Percentiles rank a stretch among this genome's conserved stretches.
phyloP scores from a whole-genome alignment of 2,113 vertebrate species.

The Laticauda laticaudata region DNA sequence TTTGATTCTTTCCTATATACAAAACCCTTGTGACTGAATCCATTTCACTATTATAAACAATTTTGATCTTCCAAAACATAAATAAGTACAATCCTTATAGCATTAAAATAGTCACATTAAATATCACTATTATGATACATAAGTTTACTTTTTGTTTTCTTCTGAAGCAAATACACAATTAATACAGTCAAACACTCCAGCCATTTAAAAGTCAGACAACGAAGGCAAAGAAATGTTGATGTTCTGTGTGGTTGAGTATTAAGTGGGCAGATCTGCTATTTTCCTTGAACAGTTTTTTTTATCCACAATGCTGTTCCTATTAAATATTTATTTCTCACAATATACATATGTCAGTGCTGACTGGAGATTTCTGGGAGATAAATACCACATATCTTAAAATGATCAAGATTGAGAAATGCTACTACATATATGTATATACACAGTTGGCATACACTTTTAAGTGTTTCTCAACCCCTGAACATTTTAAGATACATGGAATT shows the following conservation, averaged over 20 bases:
- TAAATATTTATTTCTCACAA: neutral
- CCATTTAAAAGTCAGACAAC: neutral
- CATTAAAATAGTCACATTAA: conserved; percentile 25
- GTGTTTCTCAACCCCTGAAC: neutral
- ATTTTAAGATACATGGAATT: neutral
- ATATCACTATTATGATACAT: conserved; percentile 28
- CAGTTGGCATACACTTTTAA: neutral
- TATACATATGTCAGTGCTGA: neutral
- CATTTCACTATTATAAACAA: conserved; percentile 1
- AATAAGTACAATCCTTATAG: neutral
- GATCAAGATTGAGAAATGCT: neutral
- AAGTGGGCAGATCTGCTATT: neutral
- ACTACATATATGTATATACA: neutral
- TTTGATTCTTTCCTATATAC: neutral
- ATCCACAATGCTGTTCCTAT: neutral
- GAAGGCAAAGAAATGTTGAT: neutral
- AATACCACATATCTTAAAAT: neutral
- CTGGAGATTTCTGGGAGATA: neutral
- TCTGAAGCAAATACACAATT: neutral
- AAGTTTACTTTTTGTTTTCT: conserved; percentile 1
- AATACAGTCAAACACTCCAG: neutral
- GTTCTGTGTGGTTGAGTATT: neutral
- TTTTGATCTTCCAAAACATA: neutral
- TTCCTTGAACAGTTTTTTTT: neutral
- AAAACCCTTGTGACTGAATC: neutral